phyloP scores from a whole-genome alignment of 2,113 vertebrate species.

The Dipodomys ordii region DNA sequence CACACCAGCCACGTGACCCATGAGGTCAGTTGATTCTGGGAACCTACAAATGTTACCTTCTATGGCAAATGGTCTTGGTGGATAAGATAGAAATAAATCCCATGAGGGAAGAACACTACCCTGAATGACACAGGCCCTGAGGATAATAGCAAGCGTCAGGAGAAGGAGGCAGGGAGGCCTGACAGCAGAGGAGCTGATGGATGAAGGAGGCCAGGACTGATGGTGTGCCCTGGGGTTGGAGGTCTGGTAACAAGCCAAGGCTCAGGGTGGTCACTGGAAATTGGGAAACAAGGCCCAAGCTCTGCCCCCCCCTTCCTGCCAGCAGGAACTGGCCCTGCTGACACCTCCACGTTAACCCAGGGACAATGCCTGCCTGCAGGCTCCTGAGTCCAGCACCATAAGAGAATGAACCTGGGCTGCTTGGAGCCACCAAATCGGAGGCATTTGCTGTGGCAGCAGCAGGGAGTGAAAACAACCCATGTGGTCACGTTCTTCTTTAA shows the following conservation, averaged over 20 bases:
- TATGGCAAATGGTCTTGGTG: neutral
- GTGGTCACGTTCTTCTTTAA: neutral
- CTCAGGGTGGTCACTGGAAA: fast-evolving
- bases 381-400: neutral
- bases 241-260: neutral
- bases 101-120: neutral
- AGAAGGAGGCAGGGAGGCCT: neutral
- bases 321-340: neutral
- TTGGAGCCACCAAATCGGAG: neutral
- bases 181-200: neutral
- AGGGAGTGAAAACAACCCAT: neutral
- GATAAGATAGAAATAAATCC: neutral
- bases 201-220: neutral
- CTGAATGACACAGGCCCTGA: neutral
- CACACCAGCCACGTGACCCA: neutral
- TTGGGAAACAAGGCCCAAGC: neutral
- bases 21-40: neutral
- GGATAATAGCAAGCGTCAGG: neutral
- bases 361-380: neutral
- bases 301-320: neutral
- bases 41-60: neutral
- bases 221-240: neutral
- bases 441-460: neutral
- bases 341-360: neutral
- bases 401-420: neutral